Percentiles rank a stretch among this genome's conserved stretches.
phyloP scores from a whole-genome alignment of 1,140 invertebrate genomes.

The Lasioglossum baleicum region DNA sequence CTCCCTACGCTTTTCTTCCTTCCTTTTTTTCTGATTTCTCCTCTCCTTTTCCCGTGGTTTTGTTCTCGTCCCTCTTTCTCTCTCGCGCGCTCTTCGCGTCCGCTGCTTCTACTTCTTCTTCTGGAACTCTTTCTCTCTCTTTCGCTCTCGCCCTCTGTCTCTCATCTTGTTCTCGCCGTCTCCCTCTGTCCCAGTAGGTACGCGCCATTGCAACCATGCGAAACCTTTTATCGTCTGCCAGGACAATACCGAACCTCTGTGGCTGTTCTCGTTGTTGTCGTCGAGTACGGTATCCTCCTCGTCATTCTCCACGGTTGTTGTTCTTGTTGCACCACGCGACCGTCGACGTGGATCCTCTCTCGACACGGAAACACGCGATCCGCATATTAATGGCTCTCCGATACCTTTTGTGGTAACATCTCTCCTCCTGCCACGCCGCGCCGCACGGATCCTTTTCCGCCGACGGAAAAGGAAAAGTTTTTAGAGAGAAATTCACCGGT shows the following conservation, averaged over 20 bases:
- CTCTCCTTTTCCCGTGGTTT: neutral
- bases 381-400: constrained; percentile 48
- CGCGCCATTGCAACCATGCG: constrained; percentile 58
- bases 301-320: constrained; percentile 12
- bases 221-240: constrained; percentile 68
- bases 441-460: constrained; percentile 5
- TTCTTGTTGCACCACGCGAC: constrained; percentile 21
- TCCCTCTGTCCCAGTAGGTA: constrained; percentile 43
- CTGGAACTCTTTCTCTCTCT: constrained; percentile 9
- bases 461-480: constrained; percentile 19
- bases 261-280: constrained; percentile 11
- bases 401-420: constrained; percentile 30
- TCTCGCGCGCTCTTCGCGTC: neutral
- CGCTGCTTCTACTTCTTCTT: too few species aligned
- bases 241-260: constrained; percentile 59
- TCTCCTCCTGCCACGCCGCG: neutral
- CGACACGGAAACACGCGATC: constrained; percentile 35
- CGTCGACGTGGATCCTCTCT: constrained; percentile 16
- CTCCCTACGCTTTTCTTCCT: constrained; percentile 35
- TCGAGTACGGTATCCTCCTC: constrained; percentile 22
- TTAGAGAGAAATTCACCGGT: constrained; percentile 19
- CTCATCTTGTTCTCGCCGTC: constrained; percentile 17
- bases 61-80: constrained; percentile 7
- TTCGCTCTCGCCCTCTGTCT: constrained; percentile 3
- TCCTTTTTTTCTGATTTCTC: constrained; percentile 41